Evolutionary conservation across 2,888 invertebrate species (phyloP), one percentile per base, ranked within the genome.

Genomic region (Lasioglossum figueresi): DNA sequence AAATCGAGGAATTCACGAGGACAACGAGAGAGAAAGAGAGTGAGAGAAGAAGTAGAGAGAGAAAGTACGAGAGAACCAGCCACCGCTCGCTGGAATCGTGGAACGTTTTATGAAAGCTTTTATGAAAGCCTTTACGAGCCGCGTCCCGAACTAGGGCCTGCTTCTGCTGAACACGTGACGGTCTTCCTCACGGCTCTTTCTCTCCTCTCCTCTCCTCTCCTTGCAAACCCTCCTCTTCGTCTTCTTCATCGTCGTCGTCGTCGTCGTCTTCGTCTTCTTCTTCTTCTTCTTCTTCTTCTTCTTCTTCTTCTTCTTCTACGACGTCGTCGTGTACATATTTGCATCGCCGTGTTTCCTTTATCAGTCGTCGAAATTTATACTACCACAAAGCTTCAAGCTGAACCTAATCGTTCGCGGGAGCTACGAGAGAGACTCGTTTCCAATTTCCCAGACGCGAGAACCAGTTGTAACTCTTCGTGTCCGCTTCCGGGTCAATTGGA

Each of bases 21-120:
- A 76, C 74, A 34, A 10, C 81, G 76, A 31, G 66, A 34, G 34
- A 66, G 27, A 1, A 19, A 66, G 66, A 66, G 34, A 31, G 16
- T 19, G 34, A 66, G 63, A 34, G 19, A 14, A 66, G 34, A 4
- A 34, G 19, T 1, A 34, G 63, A 66, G 63, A 63, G 8, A 16
- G 34, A 31, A 34, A 43, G 43, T 43, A 4, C 43, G 43, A 43
- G 43, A 43, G 43, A 43, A 23, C 34, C 68, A 56, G 59, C 76
- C 74, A 77, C 70, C 86, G 82, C 72, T 79, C 78, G 72, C 82
- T 78, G 87, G 88, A 88, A 91, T 93, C 93, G 92, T 93, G 92
- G 93, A 92, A 92, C 92, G 93, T 93, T 93, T 94, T 93, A 94
- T 94, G 93, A 93, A 94, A 93, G 92, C 90, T 93, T 93, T 93